These are phyloP conservation scores for Eurytemora carolleeae DNA, from an alignment of 1,140 invertebrate genomes.

Conservation along the genomic window DNA sequence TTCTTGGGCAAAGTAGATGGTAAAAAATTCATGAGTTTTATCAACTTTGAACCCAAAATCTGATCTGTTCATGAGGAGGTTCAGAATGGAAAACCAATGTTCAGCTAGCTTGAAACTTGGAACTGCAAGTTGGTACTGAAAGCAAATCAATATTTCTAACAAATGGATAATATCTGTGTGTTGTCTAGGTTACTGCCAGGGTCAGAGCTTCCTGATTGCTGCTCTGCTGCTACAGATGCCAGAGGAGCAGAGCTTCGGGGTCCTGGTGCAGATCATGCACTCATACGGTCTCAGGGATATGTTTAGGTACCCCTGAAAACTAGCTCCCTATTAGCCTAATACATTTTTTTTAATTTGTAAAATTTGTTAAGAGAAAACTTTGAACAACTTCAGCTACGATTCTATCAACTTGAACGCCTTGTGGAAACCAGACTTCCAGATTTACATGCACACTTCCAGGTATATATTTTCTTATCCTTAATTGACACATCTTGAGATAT, in stretches of 20 bases:
- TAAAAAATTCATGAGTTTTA: no score
- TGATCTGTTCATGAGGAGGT: no score
- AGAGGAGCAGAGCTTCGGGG: constrained; percentile 95
- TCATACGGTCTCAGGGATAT: constrained; percentile 80
- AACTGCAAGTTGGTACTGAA: no score
- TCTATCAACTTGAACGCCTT: constrained; percentile 87
- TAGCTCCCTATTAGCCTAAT: no score
- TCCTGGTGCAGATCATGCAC: constrained; percentile 91
- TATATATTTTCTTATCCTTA: background rate
- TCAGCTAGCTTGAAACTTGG: no score
- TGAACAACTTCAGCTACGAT: constrained; percentile 75
- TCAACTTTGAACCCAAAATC: no score
- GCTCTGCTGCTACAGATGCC: constrained; percentile 95
- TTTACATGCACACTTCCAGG: constrained; percentile 9
- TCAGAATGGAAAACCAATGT: no score
- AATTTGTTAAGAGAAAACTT: constrained; percentile 69
- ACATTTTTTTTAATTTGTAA: no score
- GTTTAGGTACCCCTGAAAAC: constrained; percentile 38
- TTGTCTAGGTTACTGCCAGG: constrained; percentile 81
- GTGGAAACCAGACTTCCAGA: constrained; percentile 46
- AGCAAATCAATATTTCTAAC: no score
- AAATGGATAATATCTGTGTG: no score
- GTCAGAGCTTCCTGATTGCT: constrained; percentile 86
- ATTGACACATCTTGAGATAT: no score
- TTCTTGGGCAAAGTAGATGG: no score